Conservation (phyloP, 1,140 invertebrate genomes). For the Oryzaephilus surinamensis region DNA sequence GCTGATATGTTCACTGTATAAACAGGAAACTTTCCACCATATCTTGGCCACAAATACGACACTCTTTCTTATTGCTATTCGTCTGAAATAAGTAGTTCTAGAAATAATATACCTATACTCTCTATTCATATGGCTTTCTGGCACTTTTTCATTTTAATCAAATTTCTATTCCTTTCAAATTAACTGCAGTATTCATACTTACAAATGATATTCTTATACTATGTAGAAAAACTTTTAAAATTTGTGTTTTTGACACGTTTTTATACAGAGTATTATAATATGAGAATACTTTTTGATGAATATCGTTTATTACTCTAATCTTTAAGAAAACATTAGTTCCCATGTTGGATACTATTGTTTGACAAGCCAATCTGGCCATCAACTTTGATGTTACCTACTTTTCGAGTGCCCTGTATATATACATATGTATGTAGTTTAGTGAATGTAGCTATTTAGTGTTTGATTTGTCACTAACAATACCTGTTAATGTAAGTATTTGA, state of each 20-base stretch:
- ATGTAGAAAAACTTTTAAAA: too few relatives aligned
- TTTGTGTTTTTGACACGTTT: too few relatives aligned
- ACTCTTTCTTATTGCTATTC: conserved; percentile 36
- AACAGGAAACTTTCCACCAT: conserved; percentile 37
- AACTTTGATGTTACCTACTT: conserved; percentile 51
- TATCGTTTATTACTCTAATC: conserved; percentile 42
- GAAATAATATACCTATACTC: too few relatives aligned
- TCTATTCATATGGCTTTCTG: too few relatives aligned
- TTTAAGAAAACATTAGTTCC: conserved; percentile 39
- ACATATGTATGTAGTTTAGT: too few relatives aligned
- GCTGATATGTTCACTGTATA: conserved; percentile 46
- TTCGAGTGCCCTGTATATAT: conserved; percentile 53
- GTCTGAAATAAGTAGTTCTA: conserved; percentile 33
- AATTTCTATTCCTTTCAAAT: neutral
- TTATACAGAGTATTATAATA: too few relatives aligned
- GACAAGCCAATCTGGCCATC: conserved; percentile 49
- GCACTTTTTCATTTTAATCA: too few relatives aligned
- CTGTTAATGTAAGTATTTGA: conserved; percentile 51
- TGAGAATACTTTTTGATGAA: neutral
- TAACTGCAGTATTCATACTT: neutral
- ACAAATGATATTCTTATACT: neutral
- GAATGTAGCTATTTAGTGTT: conserved; percentile 47
- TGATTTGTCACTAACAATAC: conserved; percentile 49
- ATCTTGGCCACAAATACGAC: conserved; percentile 42
- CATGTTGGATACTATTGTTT: conserved; percentile 44